Evolutionary conservation across 2,113 vertebrate species (phyloP), one percentile per base, ranked within the genome.

Genomic region (Eira barbara): DNA sequence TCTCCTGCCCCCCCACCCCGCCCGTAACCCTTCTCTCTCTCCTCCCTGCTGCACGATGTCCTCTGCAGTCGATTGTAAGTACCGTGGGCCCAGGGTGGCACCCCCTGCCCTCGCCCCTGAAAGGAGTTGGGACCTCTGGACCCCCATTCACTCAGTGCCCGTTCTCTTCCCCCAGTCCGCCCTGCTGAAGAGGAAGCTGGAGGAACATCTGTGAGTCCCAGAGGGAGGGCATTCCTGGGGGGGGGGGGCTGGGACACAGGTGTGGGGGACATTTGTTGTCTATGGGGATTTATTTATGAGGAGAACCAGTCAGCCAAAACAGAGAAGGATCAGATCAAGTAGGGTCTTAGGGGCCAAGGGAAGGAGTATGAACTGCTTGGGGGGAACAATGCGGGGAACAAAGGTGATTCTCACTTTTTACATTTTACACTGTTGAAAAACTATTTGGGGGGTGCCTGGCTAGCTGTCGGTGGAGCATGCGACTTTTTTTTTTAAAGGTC

Each of bases 171-270:
- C 83, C 2, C 91, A 99, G 99, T 99, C 99, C 0, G 98, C 99
- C 7, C 96, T 99, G 69, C 97, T 99, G 98, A 99, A 99, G 98
- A 99, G 99, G 95, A 99, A 99, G 97, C 98, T 99, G 31, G 99
- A 99, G 63, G 99, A 99, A 80, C 99, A 99, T 94, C 96, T 99
- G 99, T 99, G 98, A 99, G 99, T 99, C 69, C 42, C 21, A 14
- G 74, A 74, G 34, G 31, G 49, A 29, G 23, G 52, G n/a, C n/a
- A 39, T 10, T n/a, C 49, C 31, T 57, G 63, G 61, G 39, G 47
- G 31, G 31, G 65, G 7, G 23, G n/a, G 13, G 12, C 47, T 17
- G 13, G 45, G 47, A 49, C n/a, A 42, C 9, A 49, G 74, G 12
- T 12, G 7, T 65, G 65, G 31, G 59, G 73, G 42, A 42, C 27